These are phyloP conservation scores for Latrodectus hesperus DNA, from an alignment of 2,888 invertebrate genomes.

Conservation along the genomic window DNA sequence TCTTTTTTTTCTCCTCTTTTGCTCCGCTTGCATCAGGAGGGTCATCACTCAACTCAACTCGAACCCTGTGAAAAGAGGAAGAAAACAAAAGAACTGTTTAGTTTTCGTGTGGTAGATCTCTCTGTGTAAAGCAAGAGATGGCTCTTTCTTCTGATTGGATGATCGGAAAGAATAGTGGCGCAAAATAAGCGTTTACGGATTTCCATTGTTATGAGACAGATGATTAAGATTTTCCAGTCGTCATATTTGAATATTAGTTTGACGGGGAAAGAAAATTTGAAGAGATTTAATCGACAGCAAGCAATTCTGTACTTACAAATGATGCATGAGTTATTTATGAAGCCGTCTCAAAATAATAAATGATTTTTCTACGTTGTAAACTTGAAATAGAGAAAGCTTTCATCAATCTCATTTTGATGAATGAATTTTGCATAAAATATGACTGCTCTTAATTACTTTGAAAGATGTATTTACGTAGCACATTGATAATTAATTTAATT, in stretches of 20 bases:
- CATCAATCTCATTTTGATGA: too few species aligned
- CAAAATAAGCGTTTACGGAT: slow-evolving; percentile 22
- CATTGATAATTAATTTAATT: too few species aligned
- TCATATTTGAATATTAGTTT: slow-evolving; percentile 39
- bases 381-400: too few species aligned
- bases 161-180: slow-evolving; percentile 17
- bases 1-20: slow-evolving; percentile 14
- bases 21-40: slow-evolving; percentile 20
- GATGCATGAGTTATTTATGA: background rate
- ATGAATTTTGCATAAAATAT: too few species aligned
- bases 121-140: slow-evolving; percentile 6
- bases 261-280: background rate
- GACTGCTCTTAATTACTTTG: too few species aligned
- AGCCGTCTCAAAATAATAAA: background rate
- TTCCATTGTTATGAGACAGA: slow-evolving; percentile 29
- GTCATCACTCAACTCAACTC: slow-evolving; percentile 52
- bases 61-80: slow-evolving; percentile 1
- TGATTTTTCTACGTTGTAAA: background rate
- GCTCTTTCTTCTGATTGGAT: slow-evolving; percentile 44
- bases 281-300: background rate
- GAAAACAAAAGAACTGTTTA: slow-evolving; percentile 60
- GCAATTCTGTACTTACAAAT: background rate
- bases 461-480: too few species aligned
- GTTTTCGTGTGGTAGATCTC: slow-evolving; percentile 36
- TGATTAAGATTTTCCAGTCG: slow-evolving; percentile 40